Base-by-base conservation (phyloP, 2,113 vertebrate genomes). In the Chaetorhynchus papuensis region DNA sequence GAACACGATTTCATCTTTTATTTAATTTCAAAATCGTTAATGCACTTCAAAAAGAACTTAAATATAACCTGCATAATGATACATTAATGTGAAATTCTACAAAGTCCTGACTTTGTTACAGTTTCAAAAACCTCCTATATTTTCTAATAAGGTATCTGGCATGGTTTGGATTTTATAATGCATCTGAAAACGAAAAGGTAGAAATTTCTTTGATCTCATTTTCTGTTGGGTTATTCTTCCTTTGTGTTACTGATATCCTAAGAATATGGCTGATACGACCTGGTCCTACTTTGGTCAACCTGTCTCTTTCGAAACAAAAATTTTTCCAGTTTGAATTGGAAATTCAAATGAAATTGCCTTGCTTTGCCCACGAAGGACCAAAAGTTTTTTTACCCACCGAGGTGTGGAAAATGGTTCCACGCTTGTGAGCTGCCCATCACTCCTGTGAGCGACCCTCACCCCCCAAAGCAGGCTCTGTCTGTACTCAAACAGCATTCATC, bases 101-200 rank as follows among this genome's bases (percentile, higher is more conserved):
- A 87, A 97, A 98, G 97, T 97, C 97, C 96, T 98, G 98, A 98
- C 97, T 97, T 97, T 86, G 80, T 93, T 89, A 83, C 66, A 65
- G 28, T 47, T 70, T 35, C 49, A 77, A 45, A 86, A 83, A 69
- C 64, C 76, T 88, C 47, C 49, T 64, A 31, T 42, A 44, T 76
- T 87, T 60, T 78, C 56, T 74, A 91, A 54, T 42, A 59, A 56
- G n/a, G 18, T 22, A 64, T 66, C 56, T 71, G 79, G 66, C 27
- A 71, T 72, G 53, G 39, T 37, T 87, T 18, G 21, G 77, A 45
- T 83, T 77, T 54, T 41, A 84, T 44, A 47, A 49, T 26, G 83
- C 65, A 13, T 39, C 44, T 69, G 53, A 90, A 88, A 93, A 76
- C 15, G 8, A 18, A 76, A 66, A 74, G 16, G 30, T 56, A 77